Conservation (phyloP, 2,797 vertebrate genomes). For the Telmatherina bonti region DNA sequence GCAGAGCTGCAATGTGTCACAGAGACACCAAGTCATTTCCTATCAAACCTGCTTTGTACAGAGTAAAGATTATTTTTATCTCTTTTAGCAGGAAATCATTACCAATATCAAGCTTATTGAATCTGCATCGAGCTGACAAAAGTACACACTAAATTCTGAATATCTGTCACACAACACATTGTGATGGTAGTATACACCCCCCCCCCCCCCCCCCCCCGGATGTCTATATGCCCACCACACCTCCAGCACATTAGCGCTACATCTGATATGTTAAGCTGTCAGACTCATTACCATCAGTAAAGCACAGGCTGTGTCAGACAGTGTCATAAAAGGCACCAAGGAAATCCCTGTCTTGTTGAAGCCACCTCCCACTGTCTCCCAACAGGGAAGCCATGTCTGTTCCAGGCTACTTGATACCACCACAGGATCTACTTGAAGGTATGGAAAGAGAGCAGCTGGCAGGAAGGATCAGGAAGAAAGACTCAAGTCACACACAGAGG, state of each 20-base stretch:
- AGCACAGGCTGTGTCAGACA: slow-evolving; percentile 40
- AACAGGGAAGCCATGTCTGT: slow-evolving; percentile 48
- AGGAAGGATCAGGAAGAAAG: slow-evolving; percentile 70
- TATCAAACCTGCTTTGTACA: slow-evolving; percentile 31
- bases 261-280: slow-evolving; percentile 41
- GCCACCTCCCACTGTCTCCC: slow-evolving; percentile 56
- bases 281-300: slow-evolving; percentile 48
- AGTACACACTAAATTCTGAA: neutral
- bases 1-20: slow-evolving; percentile 29
- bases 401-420: slow-evolving; percentile 72
- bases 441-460: slow-evolving; percentile 75
- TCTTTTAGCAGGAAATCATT: slow-evolving; percentile 1
- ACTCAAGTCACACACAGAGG: slow-evolving; percentile 63
- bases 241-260: slow-evolving; percentile 41
- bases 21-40: slow-evolving; percentile 27
- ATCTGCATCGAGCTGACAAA: neutral
- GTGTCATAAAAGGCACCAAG: slow-evolving; percentile 50
- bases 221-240: slow-evolving; percentile 33
- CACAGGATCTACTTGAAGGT: slow-evolving; percentile 67
- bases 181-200: slow-evolving; percentile 21
- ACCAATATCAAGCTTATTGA: neutral
- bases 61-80: slow-evolving; percentile 24
- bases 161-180: neutral
- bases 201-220: slow-evolving; percentile 2
- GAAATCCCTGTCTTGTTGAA: slow-evolving; percentile 60